These are phyloP conservation scores for Notocelia uddmanniana DNA, from an alignment of 2,888 invertebrate genomes.

Conservation along the genomic window DNA sequence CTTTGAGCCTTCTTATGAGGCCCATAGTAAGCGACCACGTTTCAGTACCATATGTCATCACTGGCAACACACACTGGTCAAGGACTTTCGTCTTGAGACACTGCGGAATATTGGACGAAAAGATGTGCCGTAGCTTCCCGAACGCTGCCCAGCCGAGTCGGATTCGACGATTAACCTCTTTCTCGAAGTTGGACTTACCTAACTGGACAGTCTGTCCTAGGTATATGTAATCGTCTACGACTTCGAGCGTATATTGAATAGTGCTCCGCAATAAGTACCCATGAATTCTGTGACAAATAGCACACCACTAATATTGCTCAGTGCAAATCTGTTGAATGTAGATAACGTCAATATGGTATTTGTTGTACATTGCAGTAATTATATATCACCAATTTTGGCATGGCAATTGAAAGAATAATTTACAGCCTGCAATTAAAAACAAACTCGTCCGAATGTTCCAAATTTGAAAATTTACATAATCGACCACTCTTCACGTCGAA, in stretches of 20 bases:
- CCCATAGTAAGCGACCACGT: too few species aligned
- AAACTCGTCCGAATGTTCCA: conserved; percentile 43
- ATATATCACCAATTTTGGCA: conserved; percentile 10
- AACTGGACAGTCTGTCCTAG: too few species aligned
- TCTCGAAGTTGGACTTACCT: too few species aligned
- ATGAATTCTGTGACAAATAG: not conserved
- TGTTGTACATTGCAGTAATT: not conserved
- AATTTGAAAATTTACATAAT: conserved; percentile 46
- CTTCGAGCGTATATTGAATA: not conserved
- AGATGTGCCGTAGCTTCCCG: too few species aligned
- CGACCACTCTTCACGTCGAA: conserved; percentile 46
- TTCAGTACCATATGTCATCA: too few species aligned
- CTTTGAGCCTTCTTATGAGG: too few species aligned
- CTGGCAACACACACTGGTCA: too few species aligned
- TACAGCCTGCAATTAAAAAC: conserved; percentile 41
- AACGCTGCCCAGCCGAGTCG: too few species aligned
- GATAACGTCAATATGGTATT: not conserved
- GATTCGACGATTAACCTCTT: too few species aligned
- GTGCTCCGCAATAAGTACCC: not conserved
- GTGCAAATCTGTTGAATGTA: not conserved
- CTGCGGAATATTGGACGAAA: too few species aligned
- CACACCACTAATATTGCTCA: not conserved
- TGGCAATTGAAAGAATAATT: conserved; percentile 25
- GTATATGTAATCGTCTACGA: too few species aligned
- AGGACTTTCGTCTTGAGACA: too few species aligned